Base-by-base conservation (phyloP, 2,113 vertebrate genomes). In the Seriola quinqueradiata region DNA sequence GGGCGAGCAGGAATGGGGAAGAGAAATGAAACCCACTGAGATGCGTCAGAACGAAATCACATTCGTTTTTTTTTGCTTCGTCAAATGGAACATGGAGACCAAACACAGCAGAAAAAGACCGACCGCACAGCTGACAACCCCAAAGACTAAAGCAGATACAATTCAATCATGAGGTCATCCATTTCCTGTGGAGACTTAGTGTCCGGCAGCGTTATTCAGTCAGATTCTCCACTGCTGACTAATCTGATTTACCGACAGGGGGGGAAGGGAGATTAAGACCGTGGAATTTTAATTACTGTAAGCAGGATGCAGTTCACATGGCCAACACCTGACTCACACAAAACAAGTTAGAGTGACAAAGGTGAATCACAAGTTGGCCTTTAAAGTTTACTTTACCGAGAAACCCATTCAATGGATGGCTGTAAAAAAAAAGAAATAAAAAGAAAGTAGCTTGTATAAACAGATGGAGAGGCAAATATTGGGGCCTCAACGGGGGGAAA, bases 251-350 rank as follows among this genome's bases (percentile, higher is more conserved):
- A 42, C n/a, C 34, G 67, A 23, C 14, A 44, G 2, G 17, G 16
- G 28, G 19, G 8, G 4, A n/a, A 14, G n/a, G 11, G 13, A 25
- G 3, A 16, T 28, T 83, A 68, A 1, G 23, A 1, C 0, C 8
- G 61, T 66, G 54, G 59, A 72, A 77, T 78, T 59, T 64, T 44
- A 61, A 50, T 60, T 3, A 52, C 44, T 11, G 11, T 4, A n/a
- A 70, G 9, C 4, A 9, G 17, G 68, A 59, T 10, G 8, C 0
- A 36, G 36, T 21, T 71, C 44, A 66, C 70, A 46, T 14, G 23
- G 5, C 21, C 46, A 5, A 1, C 32, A 4, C 13, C 25, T 79
- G 84, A 82, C 63, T 77, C 69, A 54, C 4, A 25, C 9, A 38
- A 1, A 77, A n/a, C 14, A 34, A 52, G 28, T 23, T 0, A 25